Evolutionary conservation across 2,797 vertebrate species (phyloP).

Genomic region (Pangasius sanitwongsei): DNA sequence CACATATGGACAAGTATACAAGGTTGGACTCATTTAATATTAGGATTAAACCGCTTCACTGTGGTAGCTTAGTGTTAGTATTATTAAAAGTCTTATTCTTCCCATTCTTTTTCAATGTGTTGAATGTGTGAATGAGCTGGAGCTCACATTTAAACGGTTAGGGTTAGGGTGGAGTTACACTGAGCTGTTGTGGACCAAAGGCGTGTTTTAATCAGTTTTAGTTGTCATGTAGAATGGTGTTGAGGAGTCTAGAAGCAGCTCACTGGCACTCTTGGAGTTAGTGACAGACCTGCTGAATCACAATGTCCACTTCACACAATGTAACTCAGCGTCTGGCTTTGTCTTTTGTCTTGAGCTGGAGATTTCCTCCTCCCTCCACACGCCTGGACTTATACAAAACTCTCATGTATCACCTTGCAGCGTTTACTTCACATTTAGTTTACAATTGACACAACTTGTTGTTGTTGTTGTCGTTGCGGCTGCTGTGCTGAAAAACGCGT

Average conservation of each 20-base stretch:
- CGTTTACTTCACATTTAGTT: neutral
- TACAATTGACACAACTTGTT: neutral
- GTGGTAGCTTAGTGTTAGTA: neutral
- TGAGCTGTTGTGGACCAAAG: conserved; percentile 9
- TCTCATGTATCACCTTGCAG: neutral
- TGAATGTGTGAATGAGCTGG: too few species aligned
- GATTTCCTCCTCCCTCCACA: neutral
- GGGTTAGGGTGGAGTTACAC: conserved; percentile 3
- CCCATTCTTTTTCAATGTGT: too few species aligned
- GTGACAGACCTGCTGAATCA: neutral
- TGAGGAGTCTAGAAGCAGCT: too few species aligned
- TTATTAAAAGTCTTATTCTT: neutral
- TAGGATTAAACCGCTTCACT: too few species aligned
- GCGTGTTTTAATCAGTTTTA: neutral
- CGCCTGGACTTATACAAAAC: too few species aligned
- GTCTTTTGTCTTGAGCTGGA: conserved; percentile 6
- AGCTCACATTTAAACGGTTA: neutral
- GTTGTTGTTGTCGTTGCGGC: neutral
- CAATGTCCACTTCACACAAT: neutral
- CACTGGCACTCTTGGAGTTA: neutral
- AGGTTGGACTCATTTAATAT: conserved; percentile 72
- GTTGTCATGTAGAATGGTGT: too few species aligned
- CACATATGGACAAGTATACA: conserved; percentile 92
- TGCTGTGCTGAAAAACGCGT: neutral
- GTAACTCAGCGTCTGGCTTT: neutral